A percentile compares a stretch with the other conserved stretches of the same genome.
Conservation (phyloP, 92 coral and sea anemone genomes). For the Zoanthus sociatus region DNA sequence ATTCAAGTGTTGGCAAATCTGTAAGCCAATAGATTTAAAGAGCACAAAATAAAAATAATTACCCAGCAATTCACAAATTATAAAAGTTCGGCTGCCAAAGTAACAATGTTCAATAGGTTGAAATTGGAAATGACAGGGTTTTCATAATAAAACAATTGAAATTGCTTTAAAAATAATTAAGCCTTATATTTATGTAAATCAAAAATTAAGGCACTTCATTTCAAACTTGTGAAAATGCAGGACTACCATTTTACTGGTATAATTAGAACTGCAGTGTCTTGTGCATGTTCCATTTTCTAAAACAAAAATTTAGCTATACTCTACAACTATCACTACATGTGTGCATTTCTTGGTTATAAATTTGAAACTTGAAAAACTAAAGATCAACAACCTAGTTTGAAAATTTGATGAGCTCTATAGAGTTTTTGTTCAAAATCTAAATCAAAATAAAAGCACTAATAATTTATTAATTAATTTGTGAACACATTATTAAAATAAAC, state of each 20-base stretch:
- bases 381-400: background rate
- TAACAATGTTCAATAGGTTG: background rate
- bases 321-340: background rate
- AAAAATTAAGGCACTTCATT: background rate
- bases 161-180: background rate
- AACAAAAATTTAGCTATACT: no score
- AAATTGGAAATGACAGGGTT: conserved; percentile 10
- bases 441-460: background rate
- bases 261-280: no score
- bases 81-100: no score
- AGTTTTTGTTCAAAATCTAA: background rate
- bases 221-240: background rate
- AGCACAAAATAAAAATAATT: background rate
- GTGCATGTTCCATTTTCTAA: no score
- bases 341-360: background rate
- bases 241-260: background rate
- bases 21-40: background rate
- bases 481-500: background rate
- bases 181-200: no score
- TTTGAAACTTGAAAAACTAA: background rate
- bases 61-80: background rate
- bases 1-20: background rate
- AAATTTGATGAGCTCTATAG: background rate
- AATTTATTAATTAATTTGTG: background rate
- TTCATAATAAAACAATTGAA: background rate